Evolutionary conservation across 2,797 vertebrate species (phyloP), one percentile per base, ranked within the genome.

Genomic region (Kryptopterus vitreolus): DNA sequence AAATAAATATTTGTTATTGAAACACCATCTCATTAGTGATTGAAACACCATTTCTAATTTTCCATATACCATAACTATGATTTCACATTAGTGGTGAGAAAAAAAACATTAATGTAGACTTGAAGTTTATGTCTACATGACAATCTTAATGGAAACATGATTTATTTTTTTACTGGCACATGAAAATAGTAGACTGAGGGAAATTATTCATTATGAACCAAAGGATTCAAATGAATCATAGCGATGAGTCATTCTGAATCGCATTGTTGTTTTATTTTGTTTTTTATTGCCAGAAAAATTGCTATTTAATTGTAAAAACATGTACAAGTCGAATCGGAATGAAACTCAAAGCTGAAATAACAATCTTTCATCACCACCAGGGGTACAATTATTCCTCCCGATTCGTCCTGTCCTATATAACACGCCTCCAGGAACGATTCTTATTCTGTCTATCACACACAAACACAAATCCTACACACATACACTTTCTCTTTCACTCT

Each of bases 301-400:
- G 20, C 10, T 65, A 35, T 43, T 66, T 43, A 24, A 15, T 66
- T 66, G 10, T 66, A 12, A 24, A 24, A 33, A 3, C 4, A 31
- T 63, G 22, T 65, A 10, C 31, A 35, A 65, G 4, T 66, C n/a
- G 22, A 66, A 24, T 66, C 11, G n/a, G n/a, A n/a, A n/a, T n/a
- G n/a, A n/a, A 65, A 66, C 16, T 46, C 2, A 12, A 9, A 16
- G 24, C n/a, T 13, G 12, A 66, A 66, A 66, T n/a, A 66, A 66
- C 62, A n/a, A 65, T 46, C 38, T 46, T 66, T 66, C 62, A 68
- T 68, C 20, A 46, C 24, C 38, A 68, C 38, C 43, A 48, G n/a
- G 26, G n/a, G 43, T 46, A 24, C 65, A 68, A 68, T 68, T 66
- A 43, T 43, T 48, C 38, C 65, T n/a, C 46, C 65, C 0, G 13